phyloP scores from a whole-genome alignment of 2,113 vertebrate species.

The Psephotus haematonotus region DNA sequence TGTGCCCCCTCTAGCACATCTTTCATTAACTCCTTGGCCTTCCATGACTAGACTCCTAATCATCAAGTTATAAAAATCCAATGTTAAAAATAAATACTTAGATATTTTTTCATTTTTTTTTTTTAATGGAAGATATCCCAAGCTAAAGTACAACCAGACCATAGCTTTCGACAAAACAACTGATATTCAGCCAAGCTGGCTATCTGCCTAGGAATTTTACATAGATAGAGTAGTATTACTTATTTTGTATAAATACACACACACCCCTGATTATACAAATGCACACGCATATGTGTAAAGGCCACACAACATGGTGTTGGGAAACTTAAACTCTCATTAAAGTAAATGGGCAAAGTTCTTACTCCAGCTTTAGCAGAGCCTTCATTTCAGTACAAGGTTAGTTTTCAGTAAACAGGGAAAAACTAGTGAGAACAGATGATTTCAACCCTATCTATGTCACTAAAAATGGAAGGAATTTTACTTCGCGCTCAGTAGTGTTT shows the following conservation, averaged over 20 bases:
- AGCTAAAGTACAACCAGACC: neutral
- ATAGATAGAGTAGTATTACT: neutral
- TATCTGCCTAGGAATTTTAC: neutral
- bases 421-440: neutral
- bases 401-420: neutral
- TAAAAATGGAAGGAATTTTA: neutral
- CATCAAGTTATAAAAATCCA: neutral
- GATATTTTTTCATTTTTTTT: neutral
- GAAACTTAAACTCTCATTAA: neutral
- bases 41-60: neutral
- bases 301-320: neutral
- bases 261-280: fast-evolving
- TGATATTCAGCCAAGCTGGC: neutral
- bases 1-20: neutral
- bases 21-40: neutral
- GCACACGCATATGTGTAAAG: fast-evolving
- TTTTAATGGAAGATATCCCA: neutral
- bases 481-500: neutral
- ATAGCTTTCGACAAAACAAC: neutral
- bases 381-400: neutral
- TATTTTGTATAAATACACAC: neutral
- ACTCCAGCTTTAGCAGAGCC: neutral
- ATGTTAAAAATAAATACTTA: neutral
- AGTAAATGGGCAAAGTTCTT: neutral
- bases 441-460: neutral